Evolutionary conservation across 2,888 invertebrate species (phyloP).

Genomic region (Ceraclea dissimilis): DNA sequence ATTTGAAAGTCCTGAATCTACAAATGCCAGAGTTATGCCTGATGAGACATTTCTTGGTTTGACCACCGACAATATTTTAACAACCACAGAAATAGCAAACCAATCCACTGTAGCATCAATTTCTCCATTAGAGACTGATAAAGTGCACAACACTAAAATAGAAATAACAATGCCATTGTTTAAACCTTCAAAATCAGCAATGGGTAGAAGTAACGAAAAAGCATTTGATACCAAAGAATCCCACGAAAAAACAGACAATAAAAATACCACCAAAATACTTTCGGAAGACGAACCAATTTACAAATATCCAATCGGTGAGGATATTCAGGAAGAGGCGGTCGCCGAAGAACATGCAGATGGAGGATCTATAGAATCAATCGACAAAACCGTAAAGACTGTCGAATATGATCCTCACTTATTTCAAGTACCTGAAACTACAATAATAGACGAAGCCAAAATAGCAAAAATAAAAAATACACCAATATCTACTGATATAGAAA

Average conservation of each 20-base stretch:
- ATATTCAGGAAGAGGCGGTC: background rate
- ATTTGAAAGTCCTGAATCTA: too few relatives aligned
- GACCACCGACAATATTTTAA: background rate
- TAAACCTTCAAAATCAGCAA: background rate
- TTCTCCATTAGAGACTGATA: background rate
- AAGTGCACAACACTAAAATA: background rate
- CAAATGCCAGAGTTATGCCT: too few relatives aligned
- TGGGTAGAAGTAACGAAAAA: background rate
- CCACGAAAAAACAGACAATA: background rate
- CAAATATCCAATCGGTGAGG: background rate
- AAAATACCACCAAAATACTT: background rate
- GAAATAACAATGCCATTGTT: background rate
- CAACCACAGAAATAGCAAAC: background rate
- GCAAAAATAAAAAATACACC: background rate
- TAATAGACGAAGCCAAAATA: background rate
- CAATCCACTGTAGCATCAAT: background rate
- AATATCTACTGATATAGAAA: background rate
- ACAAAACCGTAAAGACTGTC: background rate
- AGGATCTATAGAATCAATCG: background rate
- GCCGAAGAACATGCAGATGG: background rate
- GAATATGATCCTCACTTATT: background rate
- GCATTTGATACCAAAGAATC: background rate
- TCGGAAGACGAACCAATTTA: slow-evolving; percentile 7
- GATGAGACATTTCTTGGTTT: too few relatives aligned
- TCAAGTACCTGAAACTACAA: background rate